phyloP scores from a whole-genome alignment of 1,140 invertebrate species.

The Drosophila arawakana region DNA sequence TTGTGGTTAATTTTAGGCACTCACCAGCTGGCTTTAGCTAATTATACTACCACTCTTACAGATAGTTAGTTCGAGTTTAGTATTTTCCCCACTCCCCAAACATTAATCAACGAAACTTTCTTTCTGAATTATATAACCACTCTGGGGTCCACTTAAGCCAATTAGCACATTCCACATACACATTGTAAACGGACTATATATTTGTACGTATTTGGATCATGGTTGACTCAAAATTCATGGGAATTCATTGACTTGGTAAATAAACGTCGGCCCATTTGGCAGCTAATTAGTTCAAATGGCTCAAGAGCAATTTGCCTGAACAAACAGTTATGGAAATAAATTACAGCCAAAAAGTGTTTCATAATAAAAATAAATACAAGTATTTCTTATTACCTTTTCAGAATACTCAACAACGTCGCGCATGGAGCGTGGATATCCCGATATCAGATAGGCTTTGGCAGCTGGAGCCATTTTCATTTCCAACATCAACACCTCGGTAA shows the following conservation, averaged over 20 bases:
- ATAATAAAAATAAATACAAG: constrained; percentile 37
- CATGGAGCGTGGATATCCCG: constrained; percentile 97
- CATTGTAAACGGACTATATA: not conserved
- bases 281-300: constrained; percentile 73
- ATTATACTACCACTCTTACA: constrained; percentile 15
- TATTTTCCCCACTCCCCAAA: not conserved
- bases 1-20: constrained; percentile 2
- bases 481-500: constrained; percentile 94
- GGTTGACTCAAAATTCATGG: constrained; percentile 54
- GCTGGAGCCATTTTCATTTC: constrained; percentile 96
- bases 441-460: constrained; percentile 96
- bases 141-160: constrained; percentile 38
- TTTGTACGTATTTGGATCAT: constrained; percentile 2
- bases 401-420: constrained; percentile 95
- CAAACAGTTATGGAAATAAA: constrained; percentile 55
- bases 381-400: constrained; percentile 89
- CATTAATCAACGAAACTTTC: constrained; percentile 13
- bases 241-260: constrained; percentile 58
- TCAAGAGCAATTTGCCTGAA: constrained; percentile 58
- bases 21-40: not conserved
- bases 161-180: constrained; percentile 16
- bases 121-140: constrained; percentile 23
- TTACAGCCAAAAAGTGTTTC: constrained; percentile 35
- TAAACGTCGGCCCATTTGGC: constrained; percentile 58
- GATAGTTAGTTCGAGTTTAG: not conserved